Percentiles rank a stretch among this genome's conserved stretches.
Evolutionary conservation across 2,113 vertebrate genomes (phyloP).

Genomic region (Bettongia penicillata): DNA sequence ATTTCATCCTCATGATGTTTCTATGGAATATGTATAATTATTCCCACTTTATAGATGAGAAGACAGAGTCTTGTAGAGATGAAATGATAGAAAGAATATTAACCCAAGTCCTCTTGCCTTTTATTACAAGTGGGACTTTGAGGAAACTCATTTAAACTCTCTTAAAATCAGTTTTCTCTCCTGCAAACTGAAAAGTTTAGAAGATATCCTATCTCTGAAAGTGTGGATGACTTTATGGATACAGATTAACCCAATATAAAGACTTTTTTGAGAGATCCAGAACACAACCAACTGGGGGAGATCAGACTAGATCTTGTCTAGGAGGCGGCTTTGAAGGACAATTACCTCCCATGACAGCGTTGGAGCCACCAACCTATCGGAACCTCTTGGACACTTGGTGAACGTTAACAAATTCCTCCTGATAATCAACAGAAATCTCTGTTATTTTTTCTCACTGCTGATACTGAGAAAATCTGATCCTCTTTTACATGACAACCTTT

Average conservation of each 20-base stretch:
- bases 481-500: neutral
- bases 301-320: neutral
- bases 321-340: neutral
- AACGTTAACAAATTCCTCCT: neutral
- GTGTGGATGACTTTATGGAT: neutral
- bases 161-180: neutral
- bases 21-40: neutral
- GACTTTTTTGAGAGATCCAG: neutral
- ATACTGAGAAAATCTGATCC: neutral
- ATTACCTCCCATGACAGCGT: neutral
- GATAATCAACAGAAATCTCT: neutral
- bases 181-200: neutral
- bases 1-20: neutral
- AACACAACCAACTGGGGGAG: neutral
- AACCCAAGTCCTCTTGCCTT: neutral
- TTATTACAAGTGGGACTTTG: neutral
- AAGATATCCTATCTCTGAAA: neutral
- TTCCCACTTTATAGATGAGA: neutral
- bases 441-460: neutral
- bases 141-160: neutral
- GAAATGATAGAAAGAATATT: neutral
- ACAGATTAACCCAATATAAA: neutral
- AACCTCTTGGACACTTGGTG: neutral
- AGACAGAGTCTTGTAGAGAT: neutral
- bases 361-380: neutral